A percentile compares a stretch with the other conserved stretches of the same genome.
These are phyloP conservation scores for Brachionus calyciflorus DNA, from an alignment of 1,140 invertebrate genomes.

Conservation along the genomic window DNA sequence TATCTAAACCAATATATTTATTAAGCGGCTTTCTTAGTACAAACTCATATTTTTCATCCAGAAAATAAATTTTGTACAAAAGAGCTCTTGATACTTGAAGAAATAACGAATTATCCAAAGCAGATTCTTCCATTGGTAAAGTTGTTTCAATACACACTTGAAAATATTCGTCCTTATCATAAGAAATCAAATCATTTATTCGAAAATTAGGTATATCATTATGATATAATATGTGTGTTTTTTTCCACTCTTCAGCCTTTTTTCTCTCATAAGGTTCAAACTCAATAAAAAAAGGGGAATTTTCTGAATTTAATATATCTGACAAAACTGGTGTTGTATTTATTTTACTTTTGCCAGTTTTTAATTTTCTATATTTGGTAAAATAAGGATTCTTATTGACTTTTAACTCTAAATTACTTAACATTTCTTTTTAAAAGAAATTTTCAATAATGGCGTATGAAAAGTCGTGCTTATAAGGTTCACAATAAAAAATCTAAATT, in stretches of 20 bases:
- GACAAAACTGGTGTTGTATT: not conserved
- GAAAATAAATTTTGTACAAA: slow-evolving; percentile 40
- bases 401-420: too few species aligned
- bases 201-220: not conserved
- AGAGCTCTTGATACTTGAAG: slow-evolving; percentile 2
- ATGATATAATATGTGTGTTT: not conserved
- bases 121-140: not conserved
- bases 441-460: too few species aligned
- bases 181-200: not conserved
- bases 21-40: not conserved
- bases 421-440: too few species aligned
- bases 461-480: too few species aligned
- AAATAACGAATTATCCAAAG: slow-evolving; percentile 5
- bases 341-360: not conserved
- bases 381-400: too few species aligned
- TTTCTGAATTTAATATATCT: slow-evolving; percentile 24
- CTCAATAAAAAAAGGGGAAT: not conserved
- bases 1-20: not conserved
- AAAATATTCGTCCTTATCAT: slow-evolving; percentile 35
- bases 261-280: slow-evolving; percentile 1
- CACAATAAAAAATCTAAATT: too few species aligned
- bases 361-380: slow-evolving; percentile 9
- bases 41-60: slow-evolving; percentile 41
- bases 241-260: not conserved
- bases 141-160: not conserved